Evolutionary conservation across 2,797 vertebrate genomes (phyloP).

Genomic region (Alectoris magna): DNA sequence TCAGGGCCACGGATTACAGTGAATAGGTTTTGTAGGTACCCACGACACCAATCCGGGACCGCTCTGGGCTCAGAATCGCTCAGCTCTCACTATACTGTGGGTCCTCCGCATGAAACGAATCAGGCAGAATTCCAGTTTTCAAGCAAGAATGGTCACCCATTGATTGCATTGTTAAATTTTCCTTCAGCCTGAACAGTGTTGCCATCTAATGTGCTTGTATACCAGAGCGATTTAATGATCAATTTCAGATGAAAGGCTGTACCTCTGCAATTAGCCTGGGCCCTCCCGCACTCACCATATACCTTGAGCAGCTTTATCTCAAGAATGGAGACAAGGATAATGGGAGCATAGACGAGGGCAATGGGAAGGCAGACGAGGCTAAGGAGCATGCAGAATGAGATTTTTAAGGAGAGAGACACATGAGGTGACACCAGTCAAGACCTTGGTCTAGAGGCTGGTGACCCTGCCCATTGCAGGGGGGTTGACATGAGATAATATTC

Average conservation of each 20-base stretch:
- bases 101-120: not conserved
- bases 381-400: not conserved
- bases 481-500: too few species aligned
- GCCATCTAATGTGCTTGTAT: not conserved
- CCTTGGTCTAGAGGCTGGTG: too few species aligned
- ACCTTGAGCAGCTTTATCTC: not conserved
- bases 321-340: not conserved
- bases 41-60: not conserved
- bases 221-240: not conserved
- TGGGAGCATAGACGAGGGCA: not conserved
- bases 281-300: not conserved
- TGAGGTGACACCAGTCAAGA: too few species aligned
- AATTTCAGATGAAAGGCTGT: constrained; percentile 22
- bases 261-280: not conserved
- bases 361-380: not conserved
- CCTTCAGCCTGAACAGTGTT: constrained; percentile 28
- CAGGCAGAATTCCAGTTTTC: not conserved
- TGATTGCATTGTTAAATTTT: constrained; percentile 19
- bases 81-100: not conserved
- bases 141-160: not conserved
- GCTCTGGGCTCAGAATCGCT: not conserved
- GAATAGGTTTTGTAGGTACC: not conserved
- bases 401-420: not conserved
- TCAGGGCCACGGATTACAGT: not conserved
- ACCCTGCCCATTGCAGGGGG: too few species aligned